Percentiles rank a stretch among this genome's conserved stretches.
Conservation (phyloP, 2,113 vertebrate genomes). For the Morone chrysops region DNA sequence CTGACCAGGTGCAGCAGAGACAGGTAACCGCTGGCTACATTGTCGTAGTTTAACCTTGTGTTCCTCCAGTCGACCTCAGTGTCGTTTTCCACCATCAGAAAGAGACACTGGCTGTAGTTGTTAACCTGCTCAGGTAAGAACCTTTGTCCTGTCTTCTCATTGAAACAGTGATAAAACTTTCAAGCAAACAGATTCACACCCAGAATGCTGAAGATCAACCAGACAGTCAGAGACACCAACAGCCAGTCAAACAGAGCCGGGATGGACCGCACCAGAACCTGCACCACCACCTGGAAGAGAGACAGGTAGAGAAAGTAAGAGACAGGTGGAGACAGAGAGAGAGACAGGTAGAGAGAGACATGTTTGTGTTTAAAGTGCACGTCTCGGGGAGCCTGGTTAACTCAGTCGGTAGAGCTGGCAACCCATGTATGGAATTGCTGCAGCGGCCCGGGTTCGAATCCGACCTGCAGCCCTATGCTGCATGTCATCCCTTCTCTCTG, state of each 20-base stretch:
- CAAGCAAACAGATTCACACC: constrained; percentile 93
- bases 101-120: constrained; percentile 86
- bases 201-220: constrained; percentile 93
- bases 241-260: constrained; percentile 90
- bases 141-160: constrained; percentile 82
- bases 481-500: too few relatives aligned
- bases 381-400: too few relatives aligned
- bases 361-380: too few relatives aligned
- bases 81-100: constrained; percentile 17
- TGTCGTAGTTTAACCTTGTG: constrained; percentile 89
- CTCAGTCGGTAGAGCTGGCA: too few relatives aligned
- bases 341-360: background rate
- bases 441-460: too few relatives aligned
- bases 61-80: constrained; percentile 87
- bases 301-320: background rate
- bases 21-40: constrained; percentile 89
- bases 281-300: constrained; percentile 89
- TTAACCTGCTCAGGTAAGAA: constrained; percentile 72
- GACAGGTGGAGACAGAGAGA: background rate
- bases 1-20: constrained; percentile 92
- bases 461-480: too few relatives aligned
- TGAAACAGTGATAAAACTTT: constrained; percentile 89
- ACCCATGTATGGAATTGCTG: too few relatives aligned
- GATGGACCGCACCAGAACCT: constrained; percentile 86
- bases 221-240: constrained; percentile 91